These are phyloP conservation scores for Esox niger DNA, from an alignment of 2,113 vertebrate genomes.

Conservation along the genomic window DNA sequence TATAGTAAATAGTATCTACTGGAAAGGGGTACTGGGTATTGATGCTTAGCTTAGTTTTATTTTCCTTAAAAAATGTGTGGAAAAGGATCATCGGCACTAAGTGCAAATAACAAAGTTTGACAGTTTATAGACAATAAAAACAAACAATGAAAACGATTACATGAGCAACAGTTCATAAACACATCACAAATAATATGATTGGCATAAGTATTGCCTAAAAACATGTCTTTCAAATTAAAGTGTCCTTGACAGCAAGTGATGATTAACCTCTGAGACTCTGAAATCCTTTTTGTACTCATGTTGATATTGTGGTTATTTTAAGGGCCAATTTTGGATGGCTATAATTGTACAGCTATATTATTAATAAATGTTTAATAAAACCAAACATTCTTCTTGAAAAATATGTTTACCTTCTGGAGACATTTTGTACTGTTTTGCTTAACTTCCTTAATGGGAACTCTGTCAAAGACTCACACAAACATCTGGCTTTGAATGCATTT, in stretches of 20 bases:
- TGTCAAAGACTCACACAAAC: background rate
- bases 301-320: slow-evolving; percentile 78
- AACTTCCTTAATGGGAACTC: background rate
- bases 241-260: slow-evolving; percentile 53
- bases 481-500: no score
- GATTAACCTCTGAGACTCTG: slow-evolving; percentile 39
- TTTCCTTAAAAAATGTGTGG: background rate
- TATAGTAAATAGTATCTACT: background rate
- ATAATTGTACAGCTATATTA: slow-evolving; percentile 85
- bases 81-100: background rate
- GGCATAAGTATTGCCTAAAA: slow-evolving; percentile 19
- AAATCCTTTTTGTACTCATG: slow-evolving; percentile 59
- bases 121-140: background rate
- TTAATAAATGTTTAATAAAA: slow-evolving; percentile 93
- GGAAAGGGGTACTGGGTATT: background rate
- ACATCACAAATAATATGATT: slow-evolving; percentile 13
- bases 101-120: background rate
- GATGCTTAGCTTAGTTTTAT: background rate
- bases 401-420: background rate
- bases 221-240: slow-evolving; percentile 47
- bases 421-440: background rate
- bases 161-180: slow-evolving; percentile 12
- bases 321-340: slow-evolving; percentile 82
- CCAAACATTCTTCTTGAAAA: slow-evolving; percentile 76
- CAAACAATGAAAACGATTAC: background rate